Conservation (phyloP, 2,888 invertebrate genomes). For the Apotomis turbidana region DNA sequence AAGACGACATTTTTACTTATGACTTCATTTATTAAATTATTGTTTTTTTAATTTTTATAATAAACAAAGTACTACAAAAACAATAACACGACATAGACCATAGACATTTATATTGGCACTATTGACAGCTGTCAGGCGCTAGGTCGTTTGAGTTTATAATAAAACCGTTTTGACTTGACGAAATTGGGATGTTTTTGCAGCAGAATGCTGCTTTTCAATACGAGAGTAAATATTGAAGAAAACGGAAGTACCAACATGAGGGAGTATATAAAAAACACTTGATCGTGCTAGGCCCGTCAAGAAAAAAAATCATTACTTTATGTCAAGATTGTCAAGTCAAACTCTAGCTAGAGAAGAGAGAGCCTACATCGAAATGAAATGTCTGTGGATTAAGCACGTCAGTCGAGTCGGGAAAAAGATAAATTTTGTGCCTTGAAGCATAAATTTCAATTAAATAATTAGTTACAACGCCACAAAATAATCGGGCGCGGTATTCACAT, state of each 20-base stretch:
- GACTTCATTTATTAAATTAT: neutral
- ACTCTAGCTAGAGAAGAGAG: neutral
- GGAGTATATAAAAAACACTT: neutral
- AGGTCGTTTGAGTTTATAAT: neutral
- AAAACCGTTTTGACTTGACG: neutral
- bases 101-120: neutral
- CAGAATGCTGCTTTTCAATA: neutral
- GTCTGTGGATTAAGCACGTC: constrained; percentile 51
- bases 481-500: constrained; percentile 40
- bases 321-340: too few relatives aligned
- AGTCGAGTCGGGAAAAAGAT: constrained; percentile 52
- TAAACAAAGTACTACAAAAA: neutral
- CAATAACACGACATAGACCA: neutral
- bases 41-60: neutral
- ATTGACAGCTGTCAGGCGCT: constrained; percentile 6
- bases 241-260: neutral
- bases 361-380: constrained; percentile 45
- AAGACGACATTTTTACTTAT: constrained; percentile 40
- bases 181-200: neutral
- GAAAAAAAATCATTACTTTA: constrained; percentile 21
- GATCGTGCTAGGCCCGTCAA: constrained; percentile 13
- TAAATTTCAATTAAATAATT: constrained; percentile 51
- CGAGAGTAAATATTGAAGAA: neutral
- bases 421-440: constrained; percentile 60
- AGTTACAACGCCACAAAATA: constrained; percentile 44